Base-by-base conservation (phyloP, 2,797 vertebrate genomes). In the Phaenicophaeus curvirostris region DNA sequence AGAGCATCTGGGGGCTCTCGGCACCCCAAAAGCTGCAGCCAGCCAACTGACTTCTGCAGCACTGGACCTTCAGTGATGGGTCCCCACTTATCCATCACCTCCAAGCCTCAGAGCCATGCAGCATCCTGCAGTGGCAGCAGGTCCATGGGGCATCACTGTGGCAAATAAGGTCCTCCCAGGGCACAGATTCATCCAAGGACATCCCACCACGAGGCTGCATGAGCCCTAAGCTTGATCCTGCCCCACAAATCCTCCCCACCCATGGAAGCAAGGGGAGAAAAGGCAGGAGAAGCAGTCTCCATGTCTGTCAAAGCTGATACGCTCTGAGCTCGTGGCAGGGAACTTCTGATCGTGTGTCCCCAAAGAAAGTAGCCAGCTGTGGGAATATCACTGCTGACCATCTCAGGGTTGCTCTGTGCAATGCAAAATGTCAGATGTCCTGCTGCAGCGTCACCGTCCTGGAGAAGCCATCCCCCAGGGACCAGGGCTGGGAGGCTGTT, bases 91-190 rank as follows among this genome's bases (percentile, higher is more conserved):
- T 48, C 31, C 21, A 54, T 20, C 21, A 20, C 15, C 35, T 25
- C 37, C 2, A 1, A 4, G 7, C 13, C 9, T 17, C 0, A 1
- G 58, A n/a, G 54, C 75, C 31, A 14, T 0, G 3, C 21, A n/a
- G 20, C 35, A 9, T 3, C n/a, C 31, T 2, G 0, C 23, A 16
- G 42, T 1, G 9, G 46, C 51, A 46, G 27, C 46, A 4, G 59
- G 4, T 33, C 37, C 41, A 2, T 2, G 17, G 14, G 15, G 2
- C 41, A 66, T 12, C 13, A 0, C 44, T 18, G 57, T 11, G 5
- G 13, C 18, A 5, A 9, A 20, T 4, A 50, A 9, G 11, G 37
- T 28, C 48, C 20, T 30, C 35, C n/a, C 10, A 33, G 55, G 21
- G 23, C 51, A 67, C 61, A 16, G 3, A 54, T 10, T 5, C 28